Conservation (phyloP, 2,113 vertebrate genomes). For the Helogale parvula region DNA sequence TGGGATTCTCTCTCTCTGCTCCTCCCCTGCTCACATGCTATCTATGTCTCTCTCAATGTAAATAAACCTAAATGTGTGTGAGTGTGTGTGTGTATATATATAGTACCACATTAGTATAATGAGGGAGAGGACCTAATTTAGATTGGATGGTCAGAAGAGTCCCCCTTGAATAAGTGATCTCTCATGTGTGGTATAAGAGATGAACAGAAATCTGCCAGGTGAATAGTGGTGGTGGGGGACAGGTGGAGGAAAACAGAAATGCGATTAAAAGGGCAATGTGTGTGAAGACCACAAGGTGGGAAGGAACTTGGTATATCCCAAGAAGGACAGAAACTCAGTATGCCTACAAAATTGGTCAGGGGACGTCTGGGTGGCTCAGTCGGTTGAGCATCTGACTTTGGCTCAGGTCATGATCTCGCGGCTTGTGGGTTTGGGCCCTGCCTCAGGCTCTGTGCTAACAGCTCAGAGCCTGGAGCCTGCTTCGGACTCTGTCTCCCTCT, state of each 20-base stretch:
- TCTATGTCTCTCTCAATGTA: too few relatives aligned
- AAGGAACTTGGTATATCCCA: neutral
- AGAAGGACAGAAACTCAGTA: neutral
- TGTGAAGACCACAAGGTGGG: neutral
- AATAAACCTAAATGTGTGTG: too few relatives aligned
- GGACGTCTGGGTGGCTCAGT: too few relatives aligned
- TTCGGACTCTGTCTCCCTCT: too few relatives aligned
- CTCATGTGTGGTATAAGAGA: neutral
- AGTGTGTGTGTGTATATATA: too few relatives aligned
- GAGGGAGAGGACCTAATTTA: neutral
- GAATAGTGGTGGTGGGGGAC: neutral
- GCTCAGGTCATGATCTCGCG: too few relatives aligned
- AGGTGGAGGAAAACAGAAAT: neutral
- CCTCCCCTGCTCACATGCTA: too few relatives aligned
- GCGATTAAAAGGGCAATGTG: neutral
- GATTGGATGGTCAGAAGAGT: neutral
- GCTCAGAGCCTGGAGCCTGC: too few relatives aligned
- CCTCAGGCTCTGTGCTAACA: too few relatives aligned
- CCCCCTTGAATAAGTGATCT: neutral
- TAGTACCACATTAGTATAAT: neutral
- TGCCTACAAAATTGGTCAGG: neutral
- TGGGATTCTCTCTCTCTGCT: too few relatives aligned
- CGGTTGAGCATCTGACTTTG: too few relatives aligned
- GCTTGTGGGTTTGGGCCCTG: too few relatives aligned
- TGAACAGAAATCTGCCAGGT: neutral